Conservation (phyloP, 2,113 vertebrate genomes). For the Nestor notabilis region DNA sequence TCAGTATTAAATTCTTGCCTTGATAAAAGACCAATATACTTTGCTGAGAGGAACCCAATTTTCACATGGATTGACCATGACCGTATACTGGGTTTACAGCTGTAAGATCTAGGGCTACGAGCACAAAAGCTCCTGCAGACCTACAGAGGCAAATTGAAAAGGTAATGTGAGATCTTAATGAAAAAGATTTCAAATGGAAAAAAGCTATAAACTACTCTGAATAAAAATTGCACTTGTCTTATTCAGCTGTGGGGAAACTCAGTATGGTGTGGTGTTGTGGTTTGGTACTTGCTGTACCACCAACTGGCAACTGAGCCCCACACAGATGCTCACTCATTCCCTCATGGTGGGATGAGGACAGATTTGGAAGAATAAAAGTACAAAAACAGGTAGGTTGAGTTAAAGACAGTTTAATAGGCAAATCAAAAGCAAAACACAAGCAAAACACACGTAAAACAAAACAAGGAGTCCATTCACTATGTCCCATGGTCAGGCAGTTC, state of each 20-base stretch:
- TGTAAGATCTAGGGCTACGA: not conserved
- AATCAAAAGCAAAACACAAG: not conserved
- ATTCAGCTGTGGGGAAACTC: not conserved
- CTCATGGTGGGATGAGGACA: not conserved
- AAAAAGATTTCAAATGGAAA: not conserved
- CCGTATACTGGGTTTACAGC: not conserved
- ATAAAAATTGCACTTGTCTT: not conserved
- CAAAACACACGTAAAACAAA: not conserved
- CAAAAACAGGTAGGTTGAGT: too few relatives aligned
- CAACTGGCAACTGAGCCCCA: not conserved
- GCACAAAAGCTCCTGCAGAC: not conserved
- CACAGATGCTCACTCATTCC: too few relatives aligned
- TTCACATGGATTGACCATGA: accelerated
- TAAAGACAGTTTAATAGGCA: not conserved
- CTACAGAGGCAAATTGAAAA: not conserved
- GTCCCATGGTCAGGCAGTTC: not conserved
- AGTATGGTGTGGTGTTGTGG: too few relatives aligned
- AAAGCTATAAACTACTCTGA: not conserved
- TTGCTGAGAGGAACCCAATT: not conserved
- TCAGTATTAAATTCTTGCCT: not conserved
- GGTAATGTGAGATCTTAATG: not conserved
- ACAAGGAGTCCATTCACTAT: not conserved
- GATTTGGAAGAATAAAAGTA: not conserved
- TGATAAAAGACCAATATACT: not conserved
- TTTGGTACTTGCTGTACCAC: not conserved